Percentiles rank a stretch among this genome's conserved stretches.
Conservation (phyloP, 2,888 invertebrate genomes). For the Quadroppia sp. region DNA sequence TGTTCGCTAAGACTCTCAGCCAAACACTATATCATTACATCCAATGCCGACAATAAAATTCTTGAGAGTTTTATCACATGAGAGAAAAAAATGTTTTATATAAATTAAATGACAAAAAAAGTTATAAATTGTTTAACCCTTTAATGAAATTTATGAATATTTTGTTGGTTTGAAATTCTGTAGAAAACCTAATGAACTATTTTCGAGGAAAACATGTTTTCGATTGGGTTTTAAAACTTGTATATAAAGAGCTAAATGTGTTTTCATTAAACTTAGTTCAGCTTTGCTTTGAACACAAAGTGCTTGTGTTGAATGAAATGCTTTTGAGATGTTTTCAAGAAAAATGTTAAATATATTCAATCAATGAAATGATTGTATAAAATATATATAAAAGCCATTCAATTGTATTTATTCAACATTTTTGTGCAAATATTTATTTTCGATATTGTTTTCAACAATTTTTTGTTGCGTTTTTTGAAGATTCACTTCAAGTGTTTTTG, state of each 20-base stretch:
- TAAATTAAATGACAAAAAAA: neutral
- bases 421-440: too few relatives aligned
- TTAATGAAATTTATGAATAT: neutral
- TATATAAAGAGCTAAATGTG: slow-evolving; percentile 12
- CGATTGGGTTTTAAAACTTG: neutral
- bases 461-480: neutral
- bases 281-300: neutral
- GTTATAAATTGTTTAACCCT: slow-evolving; percentile 13
- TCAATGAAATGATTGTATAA: too few relatives aligned
- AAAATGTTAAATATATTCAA: too few relatives aligned
- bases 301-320: too few relatives aligned
- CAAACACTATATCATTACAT: slow-evolving; percentile 17
- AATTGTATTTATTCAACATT: too few relatives aligned
- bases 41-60: slow-evolving; percentile 8
- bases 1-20: slow-evolving; percentile 12
- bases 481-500: neutral
- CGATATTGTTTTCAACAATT: neutral
- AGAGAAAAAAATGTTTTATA: slow-evolving; percentile 23
- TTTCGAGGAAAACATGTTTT: slow-evolving; percentile 27
- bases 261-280: slow-evolving; percentile 2
- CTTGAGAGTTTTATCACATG: neutral
- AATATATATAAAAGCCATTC: too few relatives aligned
- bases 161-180: neutral
- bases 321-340: neutral
- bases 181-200: slow-evolving; percentile 35